phyloP scores from a whole-genome alignment of 2,113 vertebrate species.

The Semicossyphus pulcher region DNA sequence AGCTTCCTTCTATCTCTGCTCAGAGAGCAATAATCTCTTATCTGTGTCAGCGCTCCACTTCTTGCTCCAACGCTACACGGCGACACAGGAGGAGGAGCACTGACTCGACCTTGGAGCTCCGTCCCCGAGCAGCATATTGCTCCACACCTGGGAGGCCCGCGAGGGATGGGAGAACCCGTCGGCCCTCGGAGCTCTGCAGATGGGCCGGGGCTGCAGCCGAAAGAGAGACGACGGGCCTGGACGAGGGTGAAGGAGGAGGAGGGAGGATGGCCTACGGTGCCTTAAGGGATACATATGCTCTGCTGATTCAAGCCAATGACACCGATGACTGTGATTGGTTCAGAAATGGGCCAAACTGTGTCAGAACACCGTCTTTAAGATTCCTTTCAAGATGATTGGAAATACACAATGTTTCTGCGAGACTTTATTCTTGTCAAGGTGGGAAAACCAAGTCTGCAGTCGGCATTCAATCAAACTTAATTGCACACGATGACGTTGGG shows the following conservation, averaged over 20 bases:
- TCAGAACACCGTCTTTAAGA: not conserved
- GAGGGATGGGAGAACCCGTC: constrained; percentile 24
- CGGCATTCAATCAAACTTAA: too few relatives aligned
- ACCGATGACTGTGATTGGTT: constrained; percentile 34
- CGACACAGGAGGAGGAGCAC: not conserved
- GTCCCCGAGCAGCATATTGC: constrained; percentile 64
- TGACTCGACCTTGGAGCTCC: constrained; percentile 34
- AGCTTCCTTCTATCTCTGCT: not conserved
- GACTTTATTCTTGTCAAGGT: too few relatives aligned
- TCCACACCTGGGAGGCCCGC: constrained; percentile 63
- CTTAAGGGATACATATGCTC: constrained; percentile 74
- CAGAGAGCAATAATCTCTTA: not conserved
- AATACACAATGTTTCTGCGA: not conserved
- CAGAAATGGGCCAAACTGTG: constrained; percentile 23
- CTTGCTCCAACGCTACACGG: not conserved
- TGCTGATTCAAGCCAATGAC: constrained; percentile 53
- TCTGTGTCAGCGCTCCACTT: not conserved
- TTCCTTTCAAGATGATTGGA: not conserved
- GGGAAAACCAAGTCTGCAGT: too few relatives aligned
- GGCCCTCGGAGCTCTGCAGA: constrained; percentile 56
- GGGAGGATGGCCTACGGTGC: constrained; percentile 22
- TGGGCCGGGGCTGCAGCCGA: constrained; percentile 46
- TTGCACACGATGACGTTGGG: too few relatives aligned
- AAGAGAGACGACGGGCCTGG: not conserved
- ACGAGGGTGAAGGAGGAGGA: not conserved